Conservation (phyloP, 2,797 vertebrate genomes). For the Sebastes taczanowskii region DNA sequence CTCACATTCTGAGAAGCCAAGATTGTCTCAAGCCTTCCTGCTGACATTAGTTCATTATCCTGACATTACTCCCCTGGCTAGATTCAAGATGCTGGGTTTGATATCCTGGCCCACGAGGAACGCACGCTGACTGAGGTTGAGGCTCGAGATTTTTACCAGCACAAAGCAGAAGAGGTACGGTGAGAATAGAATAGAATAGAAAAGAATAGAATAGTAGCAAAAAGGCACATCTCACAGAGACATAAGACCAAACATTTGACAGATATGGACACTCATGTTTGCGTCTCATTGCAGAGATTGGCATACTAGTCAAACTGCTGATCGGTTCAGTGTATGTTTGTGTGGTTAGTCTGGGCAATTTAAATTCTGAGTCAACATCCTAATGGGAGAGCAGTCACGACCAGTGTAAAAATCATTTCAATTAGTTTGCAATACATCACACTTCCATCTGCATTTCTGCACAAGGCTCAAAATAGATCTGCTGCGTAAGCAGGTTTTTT, state of each 20-base stretch:
- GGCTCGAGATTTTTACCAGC: constrained; percentile 85
- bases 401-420: constrained; percentile 40
- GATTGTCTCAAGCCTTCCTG: constrained; percentile 36
- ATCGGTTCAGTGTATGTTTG: constrained; percentile 15
- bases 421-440: constrained; percentile 51
- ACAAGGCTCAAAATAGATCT: constrained; percentile 63
- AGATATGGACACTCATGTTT: neutral
- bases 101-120: constrained; percentile 86
- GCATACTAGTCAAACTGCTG: neutral
- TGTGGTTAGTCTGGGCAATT: constrained; percentile 4
- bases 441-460: constrained; percentile 53
- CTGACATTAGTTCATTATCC: constrained; percentile 40
- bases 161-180: constrained; percentile 83
- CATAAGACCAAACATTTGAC: neutral
- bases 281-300: neutral
- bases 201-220: neutral
- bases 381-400: constrained; percentile 23
- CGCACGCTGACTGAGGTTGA: constrained; percentile 82
- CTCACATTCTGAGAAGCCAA: constrained; percentile 25
- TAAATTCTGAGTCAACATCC: constrained; percentile 38
- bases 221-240: neutral
- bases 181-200: neutral
- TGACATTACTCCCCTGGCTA: constrained; percentile 57
- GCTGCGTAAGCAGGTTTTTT: constrained; percentile 50
- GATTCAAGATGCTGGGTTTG: constrained; percentile 90